phyloP scores from a whole-genome alignment of 2,888 invertebrate species.

The Brachycybe producta region DNA sequence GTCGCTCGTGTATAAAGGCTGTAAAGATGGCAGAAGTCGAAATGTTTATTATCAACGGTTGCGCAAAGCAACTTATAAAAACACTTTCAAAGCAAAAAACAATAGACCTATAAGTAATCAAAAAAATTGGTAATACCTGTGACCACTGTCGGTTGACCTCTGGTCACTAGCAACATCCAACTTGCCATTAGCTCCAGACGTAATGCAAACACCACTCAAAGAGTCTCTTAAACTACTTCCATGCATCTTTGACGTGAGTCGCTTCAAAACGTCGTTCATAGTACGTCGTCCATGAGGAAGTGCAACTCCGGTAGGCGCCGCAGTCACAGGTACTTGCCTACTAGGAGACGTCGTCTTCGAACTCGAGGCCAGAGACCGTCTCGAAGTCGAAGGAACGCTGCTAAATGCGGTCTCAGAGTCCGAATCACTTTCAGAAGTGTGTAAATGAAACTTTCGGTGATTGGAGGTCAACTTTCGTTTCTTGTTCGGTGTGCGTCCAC shows the following conservation, averaged over 20 bases:
- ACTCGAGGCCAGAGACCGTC: too few species aligned
- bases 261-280: slow-evolving; percentile 82
- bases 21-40: too few species aligned
- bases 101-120: slow-evolving; percentile 30
- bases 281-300: slow-evolving; percentile 40
- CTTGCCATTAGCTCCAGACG: slow-evolving; percentile 17
- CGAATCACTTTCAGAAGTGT: slow-evolving; percentile 3
- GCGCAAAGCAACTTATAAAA: too few species aligned
- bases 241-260: slow-evolving; percentile 72
- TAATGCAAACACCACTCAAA: slow-evolving; percentile 18
- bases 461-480: slow-evolving; percentile 1
- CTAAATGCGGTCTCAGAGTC: too few species aligned
- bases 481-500: background rate
- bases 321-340: slow-evolving; percentile 39
- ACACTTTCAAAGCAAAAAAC: too few species aligned
- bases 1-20: too few species aligned
- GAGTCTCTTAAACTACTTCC: slow-evolving; percentile 43
- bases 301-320: slow-evolving; percentile 37
- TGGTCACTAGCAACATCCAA: slow-evolving; percentile 22
- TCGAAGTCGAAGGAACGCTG: too few species aligned
- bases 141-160: slow-evolving; percentile 32
- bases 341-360: slow-evolving; percentile 20
- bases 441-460: background rate
- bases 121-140: slow-evolving; percentile 27
- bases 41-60: too few species aligned